phyloP scores from a whole-genome alignment of 1,140 invertebrate species.

The Ceratoteleas bidentatus region DNA sequence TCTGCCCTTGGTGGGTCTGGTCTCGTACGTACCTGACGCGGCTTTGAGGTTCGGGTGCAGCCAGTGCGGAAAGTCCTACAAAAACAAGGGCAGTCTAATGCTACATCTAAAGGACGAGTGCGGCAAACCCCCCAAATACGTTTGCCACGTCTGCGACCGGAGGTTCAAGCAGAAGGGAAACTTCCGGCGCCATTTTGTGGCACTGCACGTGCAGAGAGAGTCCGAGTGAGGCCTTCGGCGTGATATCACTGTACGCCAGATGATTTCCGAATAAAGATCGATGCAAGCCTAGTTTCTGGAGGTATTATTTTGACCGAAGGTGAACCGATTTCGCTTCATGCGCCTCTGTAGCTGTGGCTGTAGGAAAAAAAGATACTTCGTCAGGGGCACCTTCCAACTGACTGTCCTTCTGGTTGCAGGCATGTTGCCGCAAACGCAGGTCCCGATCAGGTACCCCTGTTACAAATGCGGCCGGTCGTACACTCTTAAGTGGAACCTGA shows the following conservation, averaged over 20 bases:
- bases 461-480: conserved; percentile 61
- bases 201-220: not conserved
- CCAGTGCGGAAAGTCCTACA: conserved; percentile 60
- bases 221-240: no score
- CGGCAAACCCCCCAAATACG: conserved; percentile 53
- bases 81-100: conserved; percentile 66
- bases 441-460: conserved; percentile 51
- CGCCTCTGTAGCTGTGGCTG: no score
- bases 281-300: no score
- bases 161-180: conserved; percentile 40
- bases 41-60: conserved; percentile 38
- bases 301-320: no score
- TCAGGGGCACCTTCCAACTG: not conserved
- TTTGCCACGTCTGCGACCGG: conserved; percentile 34
- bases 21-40: not conserved
- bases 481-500: conserved; percentile 69
- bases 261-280: no score
- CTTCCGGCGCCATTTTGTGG: conserved; percentile 22
- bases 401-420: conserved; percentile 13
- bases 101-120: conserved; percentile 75
- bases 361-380: not conserved
- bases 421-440: conserved; percentile 12
- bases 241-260: no score
- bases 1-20: not conserved
- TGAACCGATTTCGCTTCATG: no score